Evolutionary conservation across 2,888 invertebrate species (phyloP).

Genomic region (Meganola albula): DNA sequence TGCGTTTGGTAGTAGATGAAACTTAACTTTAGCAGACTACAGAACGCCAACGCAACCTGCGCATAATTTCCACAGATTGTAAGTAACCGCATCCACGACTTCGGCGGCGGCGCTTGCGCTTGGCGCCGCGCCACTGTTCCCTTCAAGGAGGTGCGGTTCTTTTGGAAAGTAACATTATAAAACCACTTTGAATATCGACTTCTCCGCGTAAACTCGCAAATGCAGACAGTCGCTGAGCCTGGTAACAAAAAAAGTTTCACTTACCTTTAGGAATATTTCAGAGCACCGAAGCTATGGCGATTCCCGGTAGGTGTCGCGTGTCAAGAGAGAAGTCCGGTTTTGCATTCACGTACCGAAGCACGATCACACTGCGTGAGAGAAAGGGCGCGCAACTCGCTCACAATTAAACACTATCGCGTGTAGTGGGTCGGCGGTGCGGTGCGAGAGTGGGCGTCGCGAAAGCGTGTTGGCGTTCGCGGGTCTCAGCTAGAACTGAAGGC

Average conservation of each 20-base stretch:
- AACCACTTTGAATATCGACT: constrained; percentile 31
- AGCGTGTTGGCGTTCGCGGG: constrained; percentile 62
- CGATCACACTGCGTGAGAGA: constrained; percentile 74
- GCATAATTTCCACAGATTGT: constrained; percentile 33
- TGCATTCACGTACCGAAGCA: constrained; percentile 73
- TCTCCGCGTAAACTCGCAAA: constrained; percentile 47
- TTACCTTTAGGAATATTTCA: constrained; percentile 55
- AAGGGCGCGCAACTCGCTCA: constrained; percentile 69
- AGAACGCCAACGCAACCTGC: constrained; percentile 46
- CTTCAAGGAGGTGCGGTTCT: constrained; percentile 42
- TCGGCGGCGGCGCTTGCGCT: constrained; percentile 23
- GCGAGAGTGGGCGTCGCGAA: constrained; percentile 62
- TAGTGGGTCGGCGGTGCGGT: constrained; percentile 48
- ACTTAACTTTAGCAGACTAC: constrained; percentile 33
- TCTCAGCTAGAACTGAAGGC: constrained; percentile 69
- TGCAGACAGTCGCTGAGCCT: constrained; percentile 53
- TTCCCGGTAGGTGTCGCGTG: constrained; percentile 53
- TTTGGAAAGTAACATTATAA: constrained; percentile 52
- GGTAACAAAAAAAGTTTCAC: constrained; percentile 33
- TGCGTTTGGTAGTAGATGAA: constrained; percentile 30
- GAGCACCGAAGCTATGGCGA: constrained; percentile 48
- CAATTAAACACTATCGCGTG: constrained; percentile 64
- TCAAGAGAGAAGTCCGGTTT: constrained; percentile 71
- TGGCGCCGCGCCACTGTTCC: constrained; percentile 25
- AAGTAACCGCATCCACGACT: no score